Conservation (phyloP, 2,888 invertebrate genomes). For the Hemistola chrysoprasaria region DNA sequence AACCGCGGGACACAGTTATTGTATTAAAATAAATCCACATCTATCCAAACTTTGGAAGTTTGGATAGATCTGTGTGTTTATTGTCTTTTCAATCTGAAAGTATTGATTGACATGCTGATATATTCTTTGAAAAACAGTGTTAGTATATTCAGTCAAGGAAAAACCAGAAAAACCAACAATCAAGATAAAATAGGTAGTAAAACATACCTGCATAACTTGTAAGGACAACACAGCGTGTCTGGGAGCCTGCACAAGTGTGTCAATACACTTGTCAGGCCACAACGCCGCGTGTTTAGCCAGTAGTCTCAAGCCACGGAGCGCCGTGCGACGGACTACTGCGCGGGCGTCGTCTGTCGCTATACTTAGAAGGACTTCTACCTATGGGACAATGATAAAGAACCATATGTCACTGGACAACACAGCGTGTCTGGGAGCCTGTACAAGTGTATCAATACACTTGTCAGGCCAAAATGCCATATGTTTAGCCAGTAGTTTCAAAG, state of each 20-base stretch:
- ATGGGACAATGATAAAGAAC: too few relatives aligned
- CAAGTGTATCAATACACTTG: conserved; percentile 52
- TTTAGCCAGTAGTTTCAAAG: conserved; percentile 56
- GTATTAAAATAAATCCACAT: too few relatives aligned
- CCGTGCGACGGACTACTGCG: conserved; percentile 60
- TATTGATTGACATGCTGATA: too few relatives aligned
- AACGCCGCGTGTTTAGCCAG: conserved; percentile 67
- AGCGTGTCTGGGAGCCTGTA: conserved; percentile 54
- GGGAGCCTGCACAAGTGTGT: conserved; percentile 53
- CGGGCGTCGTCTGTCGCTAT: conserved; percentile 69
- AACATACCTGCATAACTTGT: conserved; percentile 72
- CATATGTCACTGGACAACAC: too few relatives aligned
- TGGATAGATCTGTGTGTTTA: too few relatives aligned
- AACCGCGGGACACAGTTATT: too few relatives aligned
- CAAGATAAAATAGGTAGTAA: too few relatives aligned
- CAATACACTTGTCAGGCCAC: conserved; percentile 60
- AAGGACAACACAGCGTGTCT: conserved; percentile 63
- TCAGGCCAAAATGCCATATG: conserved; percentile 71
- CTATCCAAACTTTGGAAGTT: too few relatives aligned
- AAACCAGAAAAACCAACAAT: too few relatives aligned
- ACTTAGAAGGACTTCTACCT: conserved; percentile 70
- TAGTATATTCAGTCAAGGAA: too few relatives aligned
- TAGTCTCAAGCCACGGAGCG: conserved; percentile 56
- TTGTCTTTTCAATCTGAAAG: too few relatives aligned
- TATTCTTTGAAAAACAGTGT: too few relatives aligned